These are phyloP conservation scores for Siphamia tubifer DNA, from an alignment of 2,113 vertebrate species.

Conservation along the genomic window DNA sequence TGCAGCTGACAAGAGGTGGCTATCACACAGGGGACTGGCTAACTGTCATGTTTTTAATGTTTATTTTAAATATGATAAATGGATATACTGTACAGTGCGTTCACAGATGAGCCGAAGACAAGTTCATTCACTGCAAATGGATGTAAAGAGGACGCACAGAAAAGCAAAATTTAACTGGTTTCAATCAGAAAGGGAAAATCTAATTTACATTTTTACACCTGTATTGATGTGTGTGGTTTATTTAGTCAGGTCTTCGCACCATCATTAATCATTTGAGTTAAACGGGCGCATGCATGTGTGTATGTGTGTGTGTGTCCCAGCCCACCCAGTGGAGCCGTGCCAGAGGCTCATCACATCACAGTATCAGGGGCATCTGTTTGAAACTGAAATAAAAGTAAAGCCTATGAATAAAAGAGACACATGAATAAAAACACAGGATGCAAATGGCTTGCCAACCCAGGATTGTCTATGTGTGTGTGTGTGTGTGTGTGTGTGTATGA, in stretches of 20 bases:
- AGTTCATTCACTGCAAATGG: no score
- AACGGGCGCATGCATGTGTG: constrained; percentile 1
- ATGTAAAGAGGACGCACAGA: no score
- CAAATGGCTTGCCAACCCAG: constrained; percentile 42
- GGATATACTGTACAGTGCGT: no score
- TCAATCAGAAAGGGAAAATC: no score
- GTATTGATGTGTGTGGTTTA: not conserved
- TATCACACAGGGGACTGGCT: not conserved
- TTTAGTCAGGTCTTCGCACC: constrained; percentile 4
- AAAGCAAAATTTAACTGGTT: no score
- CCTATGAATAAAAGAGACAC: constrained; percentile 63
- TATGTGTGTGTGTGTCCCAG: constrained; percentile 11
- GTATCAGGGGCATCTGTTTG: constrained; percentile 62
- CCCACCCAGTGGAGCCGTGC: constrained; percentile 39
- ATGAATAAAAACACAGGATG: constrained; percentile 67
- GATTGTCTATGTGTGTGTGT: constrained; percentile 1
- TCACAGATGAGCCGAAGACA: no score
- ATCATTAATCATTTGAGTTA: constrained; percentile 36
- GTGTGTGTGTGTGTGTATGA: constrained; percentile 1
- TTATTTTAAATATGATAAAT: not conserved
- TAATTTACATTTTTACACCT: not conserved
- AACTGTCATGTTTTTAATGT: not conserved
- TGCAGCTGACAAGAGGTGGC: constrained; percentile 11
- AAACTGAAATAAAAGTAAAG: constrained; percentile 64
- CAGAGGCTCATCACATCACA: constrained; percentile 55